phyloP scores from a whole-genome alignment of 2,797 vertebrate genomes.

The Numenius phaeopus region DNA sequence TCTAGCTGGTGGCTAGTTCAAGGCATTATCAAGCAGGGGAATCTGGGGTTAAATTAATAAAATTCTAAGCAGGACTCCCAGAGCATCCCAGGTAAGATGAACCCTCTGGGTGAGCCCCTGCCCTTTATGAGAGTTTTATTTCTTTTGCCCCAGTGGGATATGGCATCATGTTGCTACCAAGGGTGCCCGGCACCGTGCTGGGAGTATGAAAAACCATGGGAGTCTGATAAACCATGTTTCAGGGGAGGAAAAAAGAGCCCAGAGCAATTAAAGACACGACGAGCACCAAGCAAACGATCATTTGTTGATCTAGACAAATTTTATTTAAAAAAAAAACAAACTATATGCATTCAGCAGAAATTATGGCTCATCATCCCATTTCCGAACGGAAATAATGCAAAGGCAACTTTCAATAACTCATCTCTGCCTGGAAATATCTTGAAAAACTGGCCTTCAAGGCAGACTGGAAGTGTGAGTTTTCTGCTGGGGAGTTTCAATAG shows the following conservation, averaged over 20 bases:
- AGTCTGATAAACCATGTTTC: background rate
- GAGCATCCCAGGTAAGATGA: background rate
- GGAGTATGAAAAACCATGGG: too few species aligned
- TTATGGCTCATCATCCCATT: background rate
- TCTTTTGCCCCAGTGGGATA: background rate
- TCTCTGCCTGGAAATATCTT: background rate
- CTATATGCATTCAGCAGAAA: background rate
- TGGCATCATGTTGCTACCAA: accelerated
- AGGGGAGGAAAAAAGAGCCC: background rate
- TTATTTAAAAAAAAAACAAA: background rate
- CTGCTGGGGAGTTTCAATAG: background rate
- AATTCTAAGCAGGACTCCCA: background rate
- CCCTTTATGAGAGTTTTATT: background rate
- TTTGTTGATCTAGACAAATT: background rate
- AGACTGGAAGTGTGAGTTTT: background rate
- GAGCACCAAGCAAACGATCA: background rate
- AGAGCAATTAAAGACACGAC: background rate
- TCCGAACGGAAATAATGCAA: background rate
- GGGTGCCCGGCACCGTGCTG: background rate
- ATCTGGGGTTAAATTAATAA: background rate
- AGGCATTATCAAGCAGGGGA: background rate
- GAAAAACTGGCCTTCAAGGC: background rate
- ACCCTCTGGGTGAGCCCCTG: background rate
- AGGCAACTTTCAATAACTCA: background rate
- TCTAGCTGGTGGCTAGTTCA: background rate